These are phyloP conservation scores for Tethea ocularis DNA, from an alignment of 2,888 invertebrate species.

Conservation along the genomic window DNA sequence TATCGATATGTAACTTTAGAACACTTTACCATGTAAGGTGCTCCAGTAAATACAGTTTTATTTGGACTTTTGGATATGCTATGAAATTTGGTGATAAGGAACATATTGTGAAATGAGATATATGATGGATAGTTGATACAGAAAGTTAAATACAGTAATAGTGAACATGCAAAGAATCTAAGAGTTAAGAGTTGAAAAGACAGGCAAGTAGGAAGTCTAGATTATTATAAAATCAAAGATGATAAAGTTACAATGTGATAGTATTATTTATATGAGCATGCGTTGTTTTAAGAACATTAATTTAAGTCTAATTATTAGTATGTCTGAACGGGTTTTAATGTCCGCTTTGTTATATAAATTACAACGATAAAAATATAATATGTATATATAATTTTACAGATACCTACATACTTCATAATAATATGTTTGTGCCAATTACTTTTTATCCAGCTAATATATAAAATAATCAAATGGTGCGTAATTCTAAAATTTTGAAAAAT, in stretches of 20 bases:
- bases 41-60: background rate
- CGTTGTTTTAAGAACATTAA: background rate
- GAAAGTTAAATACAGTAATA: background rate
- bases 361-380: background rate
- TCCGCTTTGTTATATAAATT: background rate
- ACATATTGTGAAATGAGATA: background rate
- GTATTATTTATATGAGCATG: background rate
- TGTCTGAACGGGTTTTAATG: background rate
- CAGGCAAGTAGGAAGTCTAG: conserved; percentile 6
- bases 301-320: background rate
- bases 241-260: background rate
- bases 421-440: conserved; percentile 1
- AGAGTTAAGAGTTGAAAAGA: background rate
- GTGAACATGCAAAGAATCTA: conserved; percentile 8
- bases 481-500: background rate
- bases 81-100: background rate
- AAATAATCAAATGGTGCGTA: background rate
- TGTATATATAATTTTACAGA: background rate
- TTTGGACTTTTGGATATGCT: background rate
- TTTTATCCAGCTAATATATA: background rate
- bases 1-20: conserved; percentile 30
- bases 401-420: background rate
- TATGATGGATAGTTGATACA: background rate
- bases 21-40: background rate
- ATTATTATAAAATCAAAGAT: background rate